Base-by-base conservation (phyloP, 2,797 vertebrate species). In the Mus spretus region DNA sequence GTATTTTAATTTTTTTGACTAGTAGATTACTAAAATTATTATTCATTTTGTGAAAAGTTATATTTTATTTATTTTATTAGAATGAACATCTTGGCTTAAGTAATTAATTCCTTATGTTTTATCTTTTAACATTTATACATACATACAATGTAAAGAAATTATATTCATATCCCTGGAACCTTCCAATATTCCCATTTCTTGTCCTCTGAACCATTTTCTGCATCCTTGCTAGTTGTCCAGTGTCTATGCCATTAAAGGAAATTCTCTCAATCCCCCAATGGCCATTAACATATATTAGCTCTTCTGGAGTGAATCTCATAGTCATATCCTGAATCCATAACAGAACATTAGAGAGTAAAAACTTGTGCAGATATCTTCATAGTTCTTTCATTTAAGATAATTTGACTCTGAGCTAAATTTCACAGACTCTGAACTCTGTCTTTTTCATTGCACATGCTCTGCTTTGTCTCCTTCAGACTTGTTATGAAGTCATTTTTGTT, bases 401-500 rank as follows among this genome's bases (percentile, higher is more conserved):
- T 70, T 86, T n/a, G 31, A 9, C 55, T 80, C 6, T 53, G 70
- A 90, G 20, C 50, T 24, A 26, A 88, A 75, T 61, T 11, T 34
- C 59, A 57, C 24, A 47, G 6, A 84, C 83, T 80, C 26, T 3
- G 50, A 84, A 75, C 24, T 34, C 75, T n/a, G 50, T 6, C 11
- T 87, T 11, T 74, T 13, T 28, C 34, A 53, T 82, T 6, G 67
- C 0, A 13, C 31, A 92, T 28, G 14, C 24, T 55, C 57, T 34
- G 10, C 3, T 72, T 59, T 77, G 2, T 65, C 11, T 65, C 15
- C 3, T 59, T 77, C 55, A 92, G 90, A 75, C 90, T 89, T 89
- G 94, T 96, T 97, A 0, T 8, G 8, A 67, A 11, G 22, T 55
- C 59, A 77, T 6, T 83, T 81, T 31, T 72, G 44, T 95, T 79